phyloP scores from a whole-genome alignment of 2,113 vertebrate genomes.

The Neotoma lepida region DNA sequence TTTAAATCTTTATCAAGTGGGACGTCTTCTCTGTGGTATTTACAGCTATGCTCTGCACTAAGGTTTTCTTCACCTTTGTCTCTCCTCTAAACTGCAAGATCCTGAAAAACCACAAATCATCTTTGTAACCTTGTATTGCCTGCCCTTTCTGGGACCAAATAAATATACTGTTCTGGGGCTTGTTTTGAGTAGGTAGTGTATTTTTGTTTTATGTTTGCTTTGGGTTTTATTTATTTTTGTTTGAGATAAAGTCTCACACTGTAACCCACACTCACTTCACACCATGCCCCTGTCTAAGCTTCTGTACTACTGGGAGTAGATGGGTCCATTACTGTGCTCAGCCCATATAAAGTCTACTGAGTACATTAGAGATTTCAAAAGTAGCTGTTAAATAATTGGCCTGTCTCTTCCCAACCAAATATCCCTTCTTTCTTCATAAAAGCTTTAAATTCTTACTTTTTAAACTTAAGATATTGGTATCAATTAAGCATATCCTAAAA shows the following conservation, averaged over 20 bases:
- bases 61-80: neutral
- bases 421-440: neutral
- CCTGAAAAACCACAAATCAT: neutral
- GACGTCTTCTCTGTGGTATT: neutral
- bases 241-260: neutral
- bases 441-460: conserved; percentile 40
- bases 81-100: conserved; percentile 1
- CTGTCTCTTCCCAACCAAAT: neutral
- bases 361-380: neutral
- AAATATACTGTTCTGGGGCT: neutral
- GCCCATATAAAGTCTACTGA: neutral
- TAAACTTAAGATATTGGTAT: neutral
- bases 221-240: neutral
- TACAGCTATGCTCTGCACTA: neutral
- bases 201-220: neutral
- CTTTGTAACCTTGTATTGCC: neutral
- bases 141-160: neutral
- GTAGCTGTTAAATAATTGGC: neutral
- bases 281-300: neutral
- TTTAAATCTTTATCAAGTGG: neutral
- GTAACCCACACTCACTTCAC: neutral
- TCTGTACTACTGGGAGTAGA: neutral
- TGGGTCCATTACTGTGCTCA: neutral
- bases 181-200: neutral
- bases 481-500: conserved; percentile 1